A percentile compares a stretch with the other conserved stretches of the same genome.
These are phyloP conservation scores for Apostichopus parvimensis DNA, from an alignment of 35 echinoderm and acorn worm genomes.

Conservation along the genomic window DNA sequence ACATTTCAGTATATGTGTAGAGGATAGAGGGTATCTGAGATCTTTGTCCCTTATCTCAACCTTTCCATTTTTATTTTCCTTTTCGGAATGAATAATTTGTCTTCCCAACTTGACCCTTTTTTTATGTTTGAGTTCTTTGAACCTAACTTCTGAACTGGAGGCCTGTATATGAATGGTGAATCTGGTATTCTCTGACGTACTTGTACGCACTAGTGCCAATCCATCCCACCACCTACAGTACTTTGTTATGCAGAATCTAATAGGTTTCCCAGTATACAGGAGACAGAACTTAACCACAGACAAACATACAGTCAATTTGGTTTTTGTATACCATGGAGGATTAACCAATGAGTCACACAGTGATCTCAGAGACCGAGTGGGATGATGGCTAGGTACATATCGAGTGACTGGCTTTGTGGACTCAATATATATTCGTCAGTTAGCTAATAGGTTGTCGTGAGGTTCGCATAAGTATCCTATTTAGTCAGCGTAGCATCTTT, in stretches of 20 bases:
- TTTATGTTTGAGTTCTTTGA: not conserved
- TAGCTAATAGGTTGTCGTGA: too few relatives aligned
- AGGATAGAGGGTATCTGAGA: too few relatives aligned
- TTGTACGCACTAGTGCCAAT: not conserved
- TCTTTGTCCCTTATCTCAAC: not conserved
- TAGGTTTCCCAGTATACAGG: conserved; percentile 19
- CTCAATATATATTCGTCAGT: too few relatives aligned
- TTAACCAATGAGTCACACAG: not conserved
- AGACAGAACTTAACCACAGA: conserved; percentile 1
- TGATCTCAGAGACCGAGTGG: not conserved
- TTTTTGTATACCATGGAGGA: not conserved
- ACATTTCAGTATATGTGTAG: too few relatives aligned
- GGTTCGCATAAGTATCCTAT: too few relatives aligned
- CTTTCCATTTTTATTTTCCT: not conserved
- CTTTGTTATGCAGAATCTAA: not conserved
- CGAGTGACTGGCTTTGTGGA: too few relatives aligned
- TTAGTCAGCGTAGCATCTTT: too few relatives aligned
- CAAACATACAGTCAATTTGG: not conserved
- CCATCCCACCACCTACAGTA: too few relatives aligned
- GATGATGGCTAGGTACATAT: not conserved
- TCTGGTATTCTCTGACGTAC: not conserved
- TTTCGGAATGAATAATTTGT: not conserved
- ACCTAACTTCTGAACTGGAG: not conserved
- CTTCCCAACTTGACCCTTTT: not conserved
- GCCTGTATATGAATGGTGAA: not conserved